These are phyloP conservation scores for Hemiscyllium ocellatum DNA, from an alignment of 2,113 vertebrate genomes.

Conservation along the genomic window DNA sequence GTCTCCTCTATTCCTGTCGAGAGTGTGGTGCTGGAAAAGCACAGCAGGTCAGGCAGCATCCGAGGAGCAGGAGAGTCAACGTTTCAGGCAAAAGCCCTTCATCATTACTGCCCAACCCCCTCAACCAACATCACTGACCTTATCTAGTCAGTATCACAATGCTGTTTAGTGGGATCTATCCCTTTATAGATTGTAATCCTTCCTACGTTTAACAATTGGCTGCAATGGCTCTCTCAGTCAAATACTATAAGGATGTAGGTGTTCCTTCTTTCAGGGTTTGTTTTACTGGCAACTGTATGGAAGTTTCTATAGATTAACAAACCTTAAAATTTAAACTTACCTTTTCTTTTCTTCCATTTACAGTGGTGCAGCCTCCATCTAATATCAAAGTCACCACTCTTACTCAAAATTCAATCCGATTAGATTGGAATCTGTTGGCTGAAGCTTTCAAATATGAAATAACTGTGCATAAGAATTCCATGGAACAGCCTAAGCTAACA, in stretches of 20 bases:
- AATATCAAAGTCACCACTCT: slow-evolving; percentile 41
- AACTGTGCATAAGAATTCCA: slow-evolving; percentile 41
- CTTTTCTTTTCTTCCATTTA: slow-evolving; percentile 37
- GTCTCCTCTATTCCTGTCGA: not conserved
- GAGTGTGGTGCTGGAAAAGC: too few species aligned
- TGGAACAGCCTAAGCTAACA: not conserved
- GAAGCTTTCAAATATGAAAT: slow-evolving; percentile 54
- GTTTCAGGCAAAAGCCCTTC: too few species aligned
- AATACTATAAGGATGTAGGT: not conserved
- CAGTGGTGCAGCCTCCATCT: slow-evolving; percentile 57
- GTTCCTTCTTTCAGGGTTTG: not conserved
- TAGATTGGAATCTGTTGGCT: slow-evolving; percentile 53
- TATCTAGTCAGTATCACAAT: not conserved
- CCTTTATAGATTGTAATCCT: not conserved
- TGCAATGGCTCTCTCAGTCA: not conserved
- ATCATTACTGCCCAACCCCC: not conserved
- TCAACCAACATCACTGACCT: not conserved
- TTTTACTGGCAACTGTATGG: not conserved
- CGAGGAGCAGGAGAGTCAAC: too few species aligned
- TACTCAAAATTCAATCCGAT: slow-evolving; percentile 15
- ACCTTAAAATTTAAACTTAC: not conserved
- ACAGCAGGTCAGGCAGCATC: too few species aligned
- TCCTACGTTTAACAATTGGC: not conserved
- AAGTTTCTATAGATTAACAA: not conserved
- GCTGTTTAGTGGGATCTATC: not conserved